phyloP scores from a whole-genome alignment of 2,888 invertebrate genomes.

The Chymomyza procnemis region DNA sequence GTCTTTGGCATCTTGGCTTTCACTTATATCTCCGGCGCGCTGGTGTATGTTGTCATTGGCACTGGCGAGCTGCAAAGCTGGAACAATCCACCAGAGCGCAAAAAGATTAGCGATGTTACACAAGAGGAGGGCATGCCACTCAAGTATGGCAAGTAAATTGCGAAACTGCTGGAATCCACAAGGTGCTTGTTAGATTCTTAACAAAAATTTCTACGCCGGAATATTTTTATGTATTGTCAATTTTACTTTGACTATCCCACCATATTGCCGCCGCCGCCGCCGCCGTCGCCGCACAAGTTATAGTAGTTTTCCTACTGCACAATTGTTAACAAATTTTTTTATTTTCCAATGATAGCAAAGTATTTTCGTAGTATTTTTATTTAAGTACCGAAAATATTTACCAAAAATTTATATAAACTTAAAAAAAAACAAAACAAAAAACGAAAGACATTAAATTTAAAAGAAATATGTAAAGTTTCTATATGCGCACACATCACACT shows the following conservation, averaged over 20 bases:
- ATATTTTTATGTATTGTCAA: not conserved
- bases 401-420: conserved; percentile 5
- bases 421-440: conserved; percentile 14
- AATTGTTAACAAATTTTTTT: conserved; percentile 30
- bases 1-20: conserved; percentile 89
- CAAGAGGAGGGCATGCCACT: conserved; percentile 78
- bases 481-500: conserved; percentile 20
- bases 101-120: conserved; percentile 53
- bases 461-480: conserved; percentile 50
- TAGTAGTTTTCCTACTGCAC: conserved; percentile 61
- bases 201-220: not conserved
- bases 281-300: conserved; percentile 65
- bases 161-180: not conserved
- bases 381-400: not conserved
- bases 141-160: conserved; percentile 71
- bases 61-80: conserved; percentile 82
- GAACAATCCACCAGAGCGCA: conserved; percentile 79
- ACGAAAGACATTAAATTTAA: conserved; percentile 64
- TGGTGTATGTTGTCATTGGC: conserved; percentile 82
- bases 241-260: conserved; percentile 32
- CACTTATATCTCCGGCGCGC: conserved; percentile 84
- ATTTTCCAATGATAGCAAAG: not conserved
- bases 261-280: no score
- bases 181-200: conserved; percentile 8
- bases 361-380: conserved; percentile 7